Conservation (phyloP, 2,888 invertebrate genomes). For the Chrysodeixis includens region DNA sequence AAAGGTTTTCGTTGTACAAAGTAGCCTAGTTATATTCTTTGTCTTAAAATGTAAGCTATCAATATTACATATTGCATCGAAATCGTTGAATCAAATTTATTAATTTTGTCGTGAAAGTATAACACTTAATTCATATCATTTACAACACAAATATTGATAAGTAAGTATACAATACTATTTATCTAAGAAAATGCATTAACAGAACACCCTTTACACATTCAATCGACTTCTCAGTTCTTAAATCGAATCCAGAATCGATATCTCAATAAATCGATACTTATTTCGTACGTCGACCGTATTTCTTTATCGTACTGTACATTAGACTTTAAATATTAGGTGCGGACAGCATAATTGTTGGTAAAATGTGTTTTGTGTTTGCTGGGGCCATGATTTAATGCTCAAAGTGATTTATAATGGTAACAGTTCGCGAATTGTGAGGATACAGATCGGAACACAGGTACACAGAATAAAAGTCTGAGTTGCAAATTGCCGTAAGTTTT, state of each 20-base stretch:
- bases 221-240: neutral
- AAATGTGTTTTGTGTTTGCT: conserved; percentile 48
- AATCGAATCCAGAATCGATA: conserved; percentile 32
- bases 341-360: conserved; percentile 60
- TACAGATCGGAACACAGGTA: conserved; percentile 17
- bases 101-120: too few relatives aligned
- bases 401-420: conserved; percentile 55
- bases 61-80: too few relatives aligned
- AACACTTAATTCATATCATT: too few relatives aligned
- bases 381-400: conserved; percentile 52
- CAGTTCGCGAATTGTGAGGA: conserved; percentile 43
- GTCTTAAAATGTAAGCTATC: too few relatives aligned
- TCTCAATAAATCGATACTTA: conserved; percentile 1
- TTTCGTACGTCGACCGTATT: conserved; percentile 33
- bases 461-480: neutral
- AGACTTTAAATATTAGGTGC: conserved; percentile 63
- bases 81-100: too few relatives aligned
- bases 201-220: neutral
- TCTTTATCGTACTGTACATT: conserved; percentile 45
- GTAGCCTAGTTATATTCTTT: too few relatives aligned
- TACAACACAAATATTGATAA: too few relatives aligned
- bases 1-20: too few relatives aligned
- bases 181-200: neutral
- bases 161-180: neutral
- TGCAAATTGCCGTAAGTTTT: too few relatives aligned